Evolutionary conservation across 2,797 vertebrate genomes (phyloP).

Genomic region (Hipposideros larvatus): DNA sequence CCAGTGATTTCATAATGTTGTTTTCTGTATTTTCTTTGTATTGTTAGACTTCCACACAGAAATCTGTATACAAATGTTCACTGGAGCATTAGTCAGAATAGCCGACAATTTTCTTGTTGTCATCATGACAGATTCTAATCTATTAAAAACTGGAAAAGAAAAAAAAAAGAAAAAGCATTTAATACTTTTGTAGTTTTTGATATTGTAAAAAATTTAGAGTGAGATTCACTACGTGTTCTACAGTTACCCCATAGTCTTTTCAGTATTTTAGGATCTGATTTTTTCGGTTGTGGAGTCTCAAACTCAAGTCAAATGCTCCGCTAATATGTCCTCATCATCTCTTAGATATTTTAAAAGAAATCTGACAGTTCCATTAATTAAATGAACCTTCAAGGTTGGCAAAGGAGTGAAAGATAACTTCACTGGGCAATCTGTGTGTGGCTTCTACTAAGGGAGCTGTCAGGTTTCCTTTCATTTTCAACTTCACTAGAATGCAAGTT

Average conservation of each 20-base stretch:
- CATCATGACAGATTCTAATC: too few relatives aligned
- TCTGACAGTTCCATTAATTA: slow-evolving; percentile 77
- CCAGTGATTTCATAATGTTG: too few relatives aligned
- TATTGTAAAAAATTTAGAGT: background rate
- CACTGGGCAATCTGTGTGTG: background rate
- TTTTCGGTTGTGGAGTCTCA: slow-evolving; percentile 9
- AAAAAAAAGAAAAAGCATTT: background rate
- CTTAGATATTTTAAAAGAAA: slow-evolving; percentile 16
- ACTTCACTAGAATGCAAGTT: slow-evolving; percentile 4
- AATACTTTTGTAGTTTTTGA: background rate
- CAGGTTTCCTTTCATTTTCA: background rate
- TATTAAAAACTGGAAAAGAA: too few relatives aligned
- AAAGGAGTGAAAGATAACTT: slow-evolving; percentile 31
- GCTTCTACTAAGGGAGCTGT: background rate
- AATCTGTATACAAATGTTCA: too few relatives aligned
- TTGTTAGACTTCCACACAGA: background rate
- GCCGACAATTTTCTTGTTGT: too few relatives aligned
- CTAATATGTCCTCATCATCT: slow-evolving; percentile 54
- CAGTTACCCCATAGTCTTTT: background rate
- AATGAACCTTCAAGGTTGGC: slow-evolving; percentile 51
- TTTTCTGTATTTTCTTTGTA: background rate
- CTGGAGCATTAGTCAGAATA: too few relatives aligned
- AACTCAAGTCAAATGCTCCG: slow-evolving; percentile 23
- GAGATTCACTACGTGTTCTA: background rate
- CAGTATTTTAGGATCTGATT: slow-evolving; percentile 24